Base-by-base conservation (phyloP, 2,797 vertebrate species). In the Kryptolebias ocellatus region DNA sequence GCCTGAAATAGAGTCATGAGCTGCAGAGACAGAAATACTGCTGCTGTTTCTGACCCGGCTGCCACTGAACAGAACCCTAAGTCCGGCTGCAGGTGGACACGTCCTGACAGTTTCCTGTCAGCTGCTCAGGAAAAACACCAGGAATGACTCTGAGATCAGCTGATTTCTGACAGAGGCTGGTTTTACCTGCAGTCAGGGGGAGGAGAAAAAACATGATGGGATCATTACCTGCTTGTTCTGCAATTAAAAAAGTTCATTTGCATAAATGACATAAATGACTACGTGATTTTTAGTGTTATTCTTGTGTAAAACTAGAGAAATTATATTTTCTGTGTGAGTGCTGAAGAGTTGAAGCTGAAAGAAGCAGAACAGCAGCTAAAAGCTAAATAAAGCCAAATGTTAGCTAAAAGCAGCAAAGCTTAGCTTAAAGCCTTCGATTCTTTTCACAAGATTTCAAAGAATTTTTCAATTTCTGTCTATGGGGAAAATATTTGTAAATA, bases 141-240 rank as follows among this genome's bases (percentile, higher is more conserved):
- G 5, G 3, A 45, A 24, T 24, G 20, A 24, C 20, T 24, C 20
- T 24, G 2, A 24, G 20, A 24, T 24, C 20, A 24, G 20, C 20
- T 24, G 20, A 24, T 24, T 24, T 24, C 20, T 24, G 20, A 24
- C 20, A 24, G 20, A 24, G 20, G 20, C 20, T 24, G 20, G 20
- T 24, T 24, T 24, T 24, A 24, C 20, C 20, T 24, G 20, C 20
- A 2, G 20, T 24, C 20, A 24, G 20, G 20, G 20, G 20, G 62
- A 74, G 68, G 78, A 42, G 72, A 78, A 78, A 65, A 72, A 83
- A 58, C 75, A 69, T 68, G 53, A 67, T 83, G 75, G 66, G 72
- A 58, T 70, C 74, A 84, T 81, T 63, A 76, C 63, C 70, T 53
- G 62, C 72, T 70, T 50, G 42, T 70, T 82, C 58, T 83, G 63